These are phyloP conservation scores for Ips typographus DNA, from an alignment of 1,140 invertebrate species.

Conservation along the genomic window DNA sequence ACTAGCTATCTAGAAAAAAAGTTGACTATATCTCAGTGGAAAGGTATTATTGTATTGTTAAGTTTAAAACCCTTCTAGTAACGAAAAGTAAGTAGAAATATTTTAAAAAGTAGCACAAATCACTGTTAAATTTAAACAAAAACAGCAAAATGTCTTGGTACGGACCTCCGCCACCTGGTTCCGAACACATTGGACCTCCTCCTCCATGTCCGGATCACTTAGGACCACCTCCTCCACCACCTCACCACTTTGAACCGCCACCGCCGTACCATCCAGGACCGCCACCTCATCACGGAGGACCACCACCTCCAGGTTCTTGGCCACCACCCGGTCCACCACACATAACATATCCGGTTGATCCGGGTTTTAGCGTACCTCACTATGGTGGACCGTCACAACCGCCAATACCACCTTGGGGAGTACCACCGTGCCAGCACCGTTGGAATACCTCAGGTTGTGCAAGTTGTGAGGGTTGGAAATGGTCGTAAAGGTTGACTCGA, in stretches of 20 bases:
- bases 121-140: not conserved
- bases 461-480: constrained; percentile 6
- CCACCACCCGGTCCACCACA: not conserved
- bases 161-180: not conserved
- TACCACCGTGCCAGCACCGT: constrained; percentile 5
- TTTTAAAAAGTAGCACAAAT: no score
- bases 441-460: not conserved
- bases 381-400: not conserved
- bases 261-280: not conserved
- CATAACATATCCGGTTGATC: not conserved
- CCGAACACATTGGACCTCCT: constrained; percentile 2
- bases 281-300: not conserved
- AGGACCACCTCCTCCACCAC: not conserved
- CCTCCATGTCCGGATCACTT: not conserved
- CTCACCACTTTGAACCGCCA: not conserved
- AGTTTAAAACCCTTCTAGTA: no score
- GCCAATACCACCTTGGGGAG: not conserved
- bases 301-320: not conserved
- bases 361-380: not conserved
- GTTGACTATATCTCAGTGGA: not conserved
- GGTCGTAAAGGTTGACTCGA: not conserved
- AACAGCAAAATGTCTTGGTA: constrained; percentile 1
- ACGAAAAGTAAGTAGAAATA: no score
- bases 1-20: not conserved
- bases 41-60: no score